Base-by-base conservation (phyloP, 2,888 invertebrate species). In the Harmothoe impar region DNA sequence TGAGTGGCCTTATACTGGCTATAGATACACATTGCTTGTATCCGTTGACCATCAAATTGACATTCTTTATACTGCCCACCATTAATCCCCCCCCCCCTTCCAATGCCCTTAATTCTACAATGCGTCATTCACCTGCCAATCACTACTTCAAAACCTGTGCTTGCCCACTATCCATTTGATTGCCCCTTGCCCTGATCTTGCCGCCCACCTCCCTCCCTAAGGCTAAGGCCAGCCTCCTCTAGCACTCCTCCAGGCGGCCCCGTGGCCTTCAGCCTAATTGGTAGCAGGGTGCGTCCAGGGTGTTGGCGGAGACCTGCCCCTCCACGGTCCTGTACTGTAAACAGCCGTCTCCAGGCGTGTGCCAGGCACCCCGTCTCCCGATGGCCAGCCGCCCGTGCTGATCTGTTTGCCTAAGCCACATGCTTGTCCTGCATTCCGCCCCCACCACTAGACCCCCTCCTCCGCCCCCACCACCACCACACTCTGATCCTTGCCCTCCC, bases 381-480 rank as follows among this genome's bases (percentile, higher is more conserved):
- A 84, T 84, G 84, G 51, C 84, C 84, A 84, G 35, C 84, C 35
- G n/a, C n/a, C 84, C 84, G 51, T 51, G 51, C 43, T 35, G 84
- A 84, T 84, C 84, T 84, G 84, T 84, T 84, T 84, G 84, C 51
- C 84, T 84, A 84, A 51, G 84, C 84, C 84, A 84, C 84, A 84
- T 84, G 84, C 17, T 84, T 25, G 84, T 43, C 35, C 84, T 43
- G 84, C 84, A 51, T 51, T 84, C 51, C 62, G 15, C 62, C 62
- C 62, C 62, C 62, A 62, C 62, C 62, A 3, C 62, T 20, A 62
- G 62, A 62, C 62, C 62, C 62, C n/a, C 62, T 62, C 12, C 62
- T 7, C 62, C 62, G n/a, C 35, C 43, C 1, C 7, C 78, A 17
- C 20, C 20, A 3, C 20, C 20, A 1, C 25, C 3, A 5, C 84